Percentiles rank a stretch among this genome's conserved stretches.
phyloP scores from a whole-genome alignment of 2,797 vertebrate species.

The Chelidonichthys spinosus region DNA sequence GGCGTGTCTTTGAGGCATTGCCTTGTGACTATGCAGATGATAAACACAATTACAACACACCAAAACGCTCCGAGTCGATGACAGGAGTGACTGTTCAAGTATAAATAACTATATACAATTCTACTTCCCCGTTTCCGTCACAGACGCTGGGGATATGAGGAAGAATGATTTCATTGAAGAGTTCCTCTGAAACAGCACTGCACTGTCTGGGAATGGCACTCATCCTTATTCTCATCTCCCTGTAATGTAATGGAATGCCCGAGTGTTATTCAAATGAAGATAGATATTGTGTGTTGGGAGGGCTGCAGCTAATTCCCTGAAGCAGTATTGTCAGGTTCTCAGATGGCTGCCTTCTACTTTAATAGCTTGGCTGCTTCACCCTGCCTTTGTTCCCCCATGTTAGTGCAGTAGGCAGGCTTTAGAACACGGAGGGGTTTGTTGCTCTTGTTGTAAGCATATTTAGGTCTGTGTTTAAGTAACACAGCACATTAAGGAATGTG shows the following conservation, averaged over 20 bases:
- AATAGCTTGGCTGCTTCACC: slow-evolving; percentile 47
- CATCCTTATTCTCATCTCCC: slow-evolving; percentile 53
- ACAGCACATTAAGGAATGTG: slow-evolving; percentile 15
- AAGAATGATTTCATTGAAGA: slow-evolving; percentile 61
- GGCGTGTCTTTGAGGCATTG: slow-evolving; percentile 54
- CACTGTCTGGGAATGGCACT: slow-evolving; percentile 62
- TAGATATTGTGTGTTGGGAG: slow-evolving; percentile 66
- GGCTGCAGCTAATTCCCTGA: slow-evolving; percentile 61
- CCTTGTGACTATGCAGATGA: slow-evolving; percentile 62
- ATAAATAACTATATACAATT: slow-evolving; percentile 45
- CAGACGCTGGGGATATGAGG: slow-evolving; percentile 56
- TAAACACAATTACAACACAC: slow-evolving; percentile 33
- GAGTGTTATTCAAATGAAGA: slow-evolving; percentile 64
- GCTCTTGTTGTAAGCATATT: slow-evolving; percentile 8
- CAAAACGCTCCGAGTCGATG: slow-evolving; percentile 26
- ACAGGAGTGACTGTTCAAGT: slow-evolving; percentile 47
- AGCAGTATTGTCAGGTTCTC: slow-evolving; percentile 60
- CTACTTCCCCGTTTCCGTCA: slow-evolving; percentile 32
- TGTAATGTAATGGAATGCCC: slow-evolving; percentile 55
- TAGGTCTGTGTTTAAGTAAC: slow-evolving; percentile 22
- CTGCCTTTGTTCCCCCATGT: slow-evolving; percentile 51
- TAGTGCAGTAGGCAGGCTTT: background rate
- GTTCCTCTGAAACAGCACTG: slow-evolving; percentile 37
- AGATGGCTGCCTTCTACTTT: slow-evolving; percentile 55
- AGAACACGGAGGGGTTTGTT: slow-evolving; percentile 9